Evolutionary conservation across 2,113 vertebrate genomes (phyloP).

Genomic region (Trochalopteron elliotii): DNA sequence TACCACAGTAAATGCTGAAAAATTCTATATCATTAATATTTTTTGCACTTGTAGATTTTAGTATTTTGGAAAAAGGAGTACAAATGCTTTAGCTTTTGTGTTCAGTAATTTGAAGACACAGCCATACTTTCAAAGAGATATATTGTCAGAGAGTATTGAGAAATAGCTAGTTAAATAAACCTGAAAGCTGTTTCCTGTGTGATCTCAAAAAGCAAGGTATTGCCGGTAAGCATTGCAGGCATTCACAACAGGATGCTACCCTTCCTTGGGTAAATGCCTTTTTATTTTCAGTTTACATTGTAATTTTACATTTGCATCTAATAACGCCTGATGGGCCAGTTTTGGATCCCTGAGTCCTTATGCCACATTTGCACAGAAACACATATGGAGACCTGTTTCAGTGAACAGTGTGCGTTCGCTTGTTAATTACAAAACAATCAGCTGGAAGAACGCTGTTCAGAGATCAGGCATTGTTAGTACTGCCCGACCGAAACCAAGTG

Average conservation of each 20-base stretch:
- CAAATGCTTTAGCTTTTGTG: neutral
- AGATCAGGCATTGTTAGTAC: neutral
- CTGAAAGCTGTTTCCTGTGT: neutral
- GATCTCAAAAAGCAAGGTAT: neutral
- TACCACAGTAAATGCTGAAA: neutral
- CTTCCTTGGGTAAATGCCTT: neutral
- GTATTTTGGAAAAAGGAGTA: neutral
- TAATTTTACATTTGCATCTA: neutral
- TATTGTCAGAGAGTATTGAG: neutral
- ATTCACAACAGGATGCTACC: neutral
- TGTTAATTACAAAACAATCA: neutral
- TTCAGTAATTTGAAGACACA: neutral
- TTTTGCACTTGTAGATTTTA: neutral
- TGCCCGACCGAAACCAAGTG: neutral
- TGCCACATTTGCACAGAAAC: neutral
- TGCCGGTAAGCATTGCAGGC: neutral
- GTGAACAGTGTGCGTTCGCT: neutral
- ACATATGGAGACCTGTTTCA: neutral
- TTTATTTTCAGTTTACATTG: neutral
- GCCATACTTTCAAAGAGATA: neutral
- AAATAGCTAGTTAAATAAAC: neutral
- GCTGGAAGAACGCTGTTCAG: neutral
- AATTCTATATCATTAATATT: neutral
- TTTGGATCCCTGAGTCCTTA: neutral
- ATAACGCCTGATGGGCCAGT: neutral